Conservation (phyloP, 2,888 invertebrate species). For the Scaptomyza flava region DNA sequence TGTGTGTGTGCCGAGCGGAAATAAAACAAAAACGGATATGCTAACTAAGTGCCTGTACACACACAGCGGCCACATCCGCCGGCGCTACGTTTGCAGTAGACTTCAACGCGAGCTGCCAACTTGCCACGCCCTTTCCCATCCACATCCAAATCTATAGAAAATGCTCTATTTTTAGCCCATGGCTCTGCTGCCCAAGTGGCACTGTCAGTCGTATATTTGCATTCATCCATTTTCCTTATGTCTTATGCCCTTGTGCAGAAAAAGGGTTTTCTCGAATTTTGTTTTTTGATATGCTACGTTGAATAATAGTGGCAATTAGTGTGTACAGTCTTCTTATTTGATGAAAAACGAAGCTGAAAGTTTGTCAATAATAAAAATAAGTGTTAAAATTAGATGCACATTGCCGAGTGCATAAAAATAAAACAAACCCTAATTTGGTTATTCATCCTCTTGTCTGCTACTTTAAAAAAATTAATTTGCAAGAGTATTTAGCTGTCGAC, state of each 20-base stretch:
- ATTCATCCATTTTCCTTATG: conserved; percentile 47
- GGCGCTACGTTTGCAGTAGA: conserved; percentile 37
- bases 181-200: conserved; percentile 13
- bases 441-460: too few relatives aligned
- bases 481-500: not conserved
- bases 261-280: not conserved
- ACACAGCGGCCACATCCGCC: conserved; percentile 68
- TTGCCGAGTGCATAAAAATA: too few relatives aligned
- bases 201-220: conserved; percentile 35
- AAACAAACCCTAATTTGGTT: too few relatives aligned
- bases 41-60: conserved; percentile 72
- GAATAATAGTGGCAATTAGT: not conserved
- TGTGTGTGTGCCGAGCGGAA: conserved; percentile 59
- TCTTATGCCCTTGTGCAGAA: conserved; percentile 6
- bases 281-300: not conserved
- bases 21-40: conserved; percentile 79
- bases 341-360: too few relatives aligned
- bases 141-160: not conserved
- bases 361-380: too few relatives aligned
- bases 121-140: conserved; percentile 4
- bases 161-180: conserved; percentile 4
- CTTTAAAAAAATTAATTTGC: too few relatives aligned
- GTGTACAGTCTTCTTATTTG: not conserved
- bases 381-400: too few relatives aligned
- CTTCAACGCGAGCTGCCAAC: conserved; percentile 42